Percentiles rank a stretch among this genome's conserved stretches.
Evolutionary conservation across 2,888 invertebrate genomes (phyloP).

Genomic region (Rosalia funebris): DNA sequence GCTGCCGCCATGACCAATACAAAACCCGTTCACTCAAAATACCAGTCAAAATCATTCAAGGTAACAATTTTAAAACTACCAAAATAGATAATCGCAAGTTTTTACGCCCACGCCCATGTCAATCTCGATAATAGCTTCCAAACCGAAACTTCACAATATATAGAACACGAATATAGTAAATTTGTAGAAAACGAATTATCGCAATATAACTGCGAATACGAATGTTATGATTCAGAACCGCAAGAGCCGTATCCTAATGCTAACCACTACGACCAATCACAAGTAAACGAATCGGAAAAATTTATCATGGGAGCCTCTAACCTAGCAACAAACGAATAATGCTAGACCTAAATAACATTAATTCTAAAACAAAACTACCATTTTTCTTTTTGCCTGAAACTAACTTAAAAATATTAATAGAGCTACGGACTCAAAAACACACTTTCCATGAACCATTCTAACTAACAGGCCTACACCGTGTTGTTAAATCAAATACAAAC

Average conservation of each 20-base stretch:
- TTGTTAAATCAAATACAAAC: slow-evolving; percentile 4
- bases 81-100: not conserved
- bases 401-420: not conserved
- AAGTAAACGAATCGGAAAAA: not conserved
- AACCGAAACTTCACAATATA: not conserved
- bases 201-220: not conserved
- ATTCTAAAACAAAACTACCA: not conserved
- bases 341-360: not conserved
- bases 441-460: slow-evolving; percentile 2
- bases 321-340: not conserved
- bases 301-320: slow-evolving; percentile 5
- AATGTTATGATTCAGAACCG: not conserved
- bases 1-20: not conserved
- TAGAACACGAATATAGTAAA: not conserved
- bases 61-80: not conserved
- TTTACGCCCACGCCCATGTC: not conserved
- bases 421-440: slow-evolving; percentile 2
- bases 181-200: not conserved
- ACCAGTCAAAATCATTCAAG: not conserved
- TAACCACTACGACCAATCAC: not conserved
- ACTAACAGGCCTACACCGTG: slow-evolving; percentile 5
- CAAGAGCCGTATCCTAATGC: not conserved
- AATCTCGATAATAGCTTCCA: not conserved
- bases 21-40: not conserved
- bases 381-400: slow-evolving; percentile 3